Evolutionary conservation across 1,140 invertebrate genomes (phyloP).

Genomic region (Grapholita molesta): DNA sequence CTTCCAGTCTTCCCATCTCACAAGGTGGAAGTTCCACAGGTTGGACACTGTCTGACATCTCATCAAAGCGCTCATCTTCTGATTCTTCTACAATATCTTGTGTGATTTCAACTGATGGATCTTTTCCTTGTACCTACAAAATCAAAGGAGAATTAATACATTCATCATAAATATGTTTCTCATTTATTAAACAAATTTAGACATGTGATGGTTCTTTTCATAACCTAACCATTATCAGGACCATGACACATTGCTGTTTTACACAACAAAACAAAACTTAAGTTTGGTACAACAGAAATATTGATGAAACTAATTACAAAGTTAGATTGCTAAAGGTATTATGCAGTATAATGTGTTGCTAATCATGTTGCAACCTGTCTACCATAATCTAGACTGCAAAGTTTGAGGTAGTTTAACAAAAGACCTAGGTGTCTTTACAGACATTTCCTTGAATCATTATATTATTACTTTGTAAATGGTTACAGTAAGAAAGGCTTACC

Average conservation of each 20-base stretch:
- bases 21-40: conserved; percentile 96
- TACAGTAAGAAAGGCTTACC: conserved; percentile 76
- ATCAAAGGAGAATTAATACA: not conserved
- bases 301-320: too few species aligned
- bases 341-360: not conserved
- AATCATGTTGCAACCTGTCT: not conserved
- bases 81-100: conserved; percentile 98
- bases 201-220: too few species aligned
- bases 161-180: not conserved
- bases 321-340: not conserved
- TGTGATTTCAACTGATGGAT: conserved; percentile 98
- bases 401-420: not conserved
- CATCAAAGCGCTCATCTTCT: conserved; percentile 98
- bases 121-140: conserved; percentile 96
- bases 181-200: not conserved
- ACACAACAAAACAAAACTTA: too few species aligned
- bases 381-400: not conserved
- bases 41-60: conserved; percentile 94
- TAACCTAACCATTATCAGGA: too few species aligned
- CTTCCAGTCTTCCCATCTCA: conserved; percentile 94
- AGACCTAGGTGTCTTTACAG: not conserved
- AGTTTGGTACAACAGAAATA: not conserved
- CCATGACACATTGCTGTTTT: too few species aligned
- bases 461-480: conserved; percentile 70
- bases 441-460: not conserved